These are phyloP conservation scores for Pachyuromys duprasi DNA, from an alignment of 2,797 vertebrate species.

Conservation along the genomic window DNA sequence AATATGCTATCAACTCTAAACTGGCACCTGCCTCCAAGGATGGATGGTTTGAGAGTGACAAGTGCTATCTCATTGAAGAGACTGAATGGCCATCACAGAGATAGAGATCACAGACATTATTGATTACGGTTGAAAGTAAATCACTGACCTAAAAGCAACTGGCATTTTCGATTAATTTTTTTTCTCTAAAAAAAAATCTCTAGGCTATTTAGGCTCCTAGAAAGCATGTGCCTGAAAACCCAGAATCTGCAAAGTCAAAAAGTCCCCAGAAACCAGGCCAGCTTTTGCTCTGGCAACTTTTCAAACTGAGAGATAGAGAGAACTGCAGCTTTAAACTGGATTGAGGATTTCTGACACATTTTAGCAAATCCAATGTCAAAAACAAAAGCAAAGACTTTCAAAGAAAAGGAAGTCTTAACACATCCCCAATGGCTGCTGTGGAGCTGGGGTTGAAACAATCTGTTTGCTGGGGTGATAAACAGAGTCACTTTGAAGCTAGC, in stretches of 20 bases:
- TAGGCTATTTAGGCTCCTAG: not conserved
- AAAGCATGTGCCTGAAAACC: conserved; percentile 30
- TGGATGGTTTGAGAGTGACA: conserved; percentile 16
- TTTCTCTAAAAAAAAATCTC: not conserved
- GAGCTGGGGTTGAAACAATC: not conserved
- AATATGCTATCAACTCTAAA: not conserved
- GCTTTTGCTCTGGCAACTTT: not conserved
- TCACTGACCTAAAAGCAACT: conserved; percentile 27
- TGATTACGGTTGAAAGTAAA: not conserved
- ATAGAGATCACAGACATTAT: conserved; percentile 6
- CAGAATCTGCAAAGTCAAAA: conserved; percentile 6
- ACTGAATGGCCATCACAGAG: conserved; percentile 25
- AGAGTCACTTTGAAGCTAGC: conserved; percentile 55
- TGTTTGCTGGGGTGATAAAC: not conserved
- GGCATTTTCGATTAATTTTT: not conserved
- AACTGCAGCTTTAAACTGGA: not conserved
- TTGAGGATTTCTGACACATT: not conserved
- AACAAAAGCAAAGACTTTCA: conserved; percentile 24
- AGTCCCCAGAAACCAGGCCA: not conserved
- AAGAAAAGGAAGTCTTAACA: not conserved
- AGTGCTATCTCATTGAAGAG: conserved; percentile 56
- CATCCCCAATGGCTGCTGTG: conserved; percentile 13
- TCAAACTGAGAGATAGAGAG: not conserved
- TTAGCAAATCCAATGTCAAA: conserved; percentile 49
- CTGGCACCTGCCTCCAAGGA: not conserved